Evolutionary conservation across 1,140 invertebrate species (phyloP), one percentile per base, ranked within the genome.

Genomic region (Drosophila cardini): DNA sequence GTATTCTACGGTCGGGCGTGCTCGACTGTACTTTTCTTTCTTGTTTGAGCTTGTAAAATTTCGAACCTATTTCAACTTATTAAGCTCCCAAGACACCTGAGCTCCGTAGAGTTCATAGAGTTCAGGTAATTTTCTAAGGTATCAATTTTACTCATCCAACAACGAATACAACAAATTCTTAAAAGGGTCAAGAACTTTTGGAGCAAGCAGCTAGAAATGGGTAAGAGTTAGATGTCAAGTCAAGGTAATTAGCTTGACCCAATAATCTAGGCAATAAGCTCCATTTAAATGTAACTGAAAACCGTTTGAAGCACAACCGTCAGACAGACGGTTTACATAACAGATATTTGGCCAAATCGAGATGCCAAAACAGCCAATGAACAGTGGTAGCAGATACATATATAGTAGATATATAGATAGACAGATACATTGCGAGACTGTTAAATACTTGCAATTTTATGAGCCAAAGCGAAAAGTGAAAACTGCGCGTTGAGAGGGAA

Each of bases 401-500:
- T n/a, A n/a, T n/a, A n/a, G n/a, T n/a, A 32, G 7, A 55, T 26
- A 73, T 60, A 67, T 16, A 50, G 43, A 16, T 57, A 48, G 38
- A 53, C 45, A 71, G 34, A 72, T 72, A 58, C 43, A 72, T 18
- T 43, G 67, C 57, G 42, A 56, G 48, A 43, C 71, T 79, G 82
- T 75, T 85, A 85, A 85, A 85, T 86, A 78, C 78, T 86, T 78
- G 83, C 80, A 71, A 65, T 83, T 87, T 87, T 87, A 89, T 87
- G 83, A 86, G 83, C 60, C 82, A 78, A 43, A 50, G 55, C n/a
- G 61, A 75, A 80, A 78, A 87, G 83, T 87, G 83, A 87, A 87
- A 87, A 86, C 68, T 83, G 76, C 55, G 53, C 61, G 61, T 53
- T 18, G 34, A 10, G 10, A 62, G 65, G 80, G 46, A 73, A 80